These are phyloP conservation scores for Pogonognathellus flavescens DNA, from an alignment of 1,140 invertebrate genomes.

Conservation along the genomic window DNA sequence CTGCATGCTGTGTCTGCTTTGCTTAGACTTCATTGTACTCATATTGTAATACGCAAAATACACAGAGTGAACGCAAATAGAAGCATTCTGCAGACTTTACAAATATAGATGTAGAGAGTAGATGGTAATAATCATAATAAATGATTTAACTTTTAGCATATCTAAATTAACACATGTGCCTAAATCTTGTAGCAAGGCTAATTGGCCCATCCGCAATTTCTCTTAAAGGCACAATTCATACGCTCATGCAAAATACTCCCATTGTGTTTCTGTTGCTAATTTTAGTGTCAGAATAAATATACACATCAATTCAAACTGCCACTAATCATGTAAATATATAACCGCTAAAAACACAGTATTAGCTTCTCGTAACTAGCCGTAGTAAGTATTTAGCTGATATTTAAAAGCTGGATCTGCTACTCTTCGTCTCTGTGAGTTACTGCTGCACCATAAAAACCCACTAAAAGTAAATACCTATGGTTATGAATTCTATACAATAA, in stretches of 20 bases:
- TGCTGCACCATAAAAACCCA: too few relatives aligned
- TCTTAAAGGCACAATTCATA: conserved; percentile 38
- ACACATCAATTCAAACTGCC: conserved; percentile 35
- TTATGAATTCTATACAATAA: too few relatives aligned
- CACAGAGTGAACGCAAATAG: not conserved
- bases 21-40: not conserved
- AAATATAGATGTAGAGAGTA: not conserved
- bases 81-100: not conserved
- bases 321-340: conserved; percentile 7
- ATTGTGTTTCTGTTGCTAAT: conserved; percentile 45
- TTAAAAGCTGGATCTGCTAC: too few relatives aligned
- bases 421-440: too few relatives aligned
- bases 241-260: conserved; percentile 26
- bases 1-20: not conserved
- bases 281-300: conserved; percentile 49
- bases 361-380: too few relatives aligned
- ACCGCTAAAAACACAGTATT: conserved; percentile 6
- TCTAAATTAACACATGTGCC: conserved; percentile 31
- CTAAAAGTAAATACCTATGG: too few relatives aligned
- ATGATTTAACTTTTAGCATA: not conserved
- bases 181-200: conserved; percentile 19
- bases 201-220: conserved; percentile 41
- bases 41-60: not conserved
- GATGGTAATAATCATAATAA: not conserved
- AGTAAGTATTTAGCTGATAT: too few relatives aligned